Evolutionary conservation across 2,113 vertebrate species (phyloP).

Genomic region (Cariama cristata): DNA sequence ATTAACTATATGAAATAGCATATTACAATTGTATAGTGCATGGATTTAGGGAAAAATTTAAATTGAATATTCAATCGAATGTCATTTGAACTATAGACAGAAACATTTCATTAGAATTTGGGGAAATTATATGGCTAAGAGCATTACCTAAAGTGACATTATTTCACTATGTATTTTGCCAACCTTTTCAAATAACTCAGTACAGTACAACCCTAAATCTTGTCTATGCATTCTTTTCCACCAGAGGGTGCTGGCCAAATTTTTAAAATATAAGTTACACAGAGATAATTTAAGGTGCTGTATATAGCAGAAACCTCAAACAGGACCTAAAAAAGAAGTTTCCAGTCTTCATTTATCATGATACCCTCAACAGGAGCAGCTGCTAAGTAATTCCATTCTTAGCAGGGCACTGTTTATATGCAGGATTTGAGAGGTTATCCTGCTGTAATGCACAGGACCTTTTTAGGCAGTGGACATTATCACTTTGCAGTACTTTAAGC

Average conservation of each 20-base stretch:
- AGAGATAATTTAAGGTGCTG: background rate
- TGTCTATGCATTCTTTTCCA: background rate
- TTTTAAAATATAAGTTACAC: rapidly evolving
- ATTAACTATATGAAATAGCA: background rate
- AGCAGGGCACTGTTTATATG: background rate
- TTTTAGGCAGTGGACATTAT: no score
- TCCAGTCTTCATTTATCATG: background rate
- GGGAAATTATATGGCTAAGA: background rate
- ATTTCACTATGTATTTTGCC: background rate
- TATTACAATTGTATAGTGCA: background rate
- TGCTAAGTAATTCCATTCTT: background rate
- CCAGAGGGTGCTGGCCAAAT: constrained; percentile 2
- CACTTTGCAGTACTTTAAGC: background rate
- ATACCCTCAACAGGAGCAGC: background rate
- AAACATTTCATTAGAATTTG: background rate
- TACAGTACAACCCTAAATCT: background rate
- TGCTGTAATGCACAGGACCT: background rate
- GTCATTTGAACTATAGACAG: background rate
- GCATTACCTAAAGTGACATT: background rate
- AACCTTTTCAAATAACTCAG: background rate
- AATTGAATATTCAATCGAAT: background rate
- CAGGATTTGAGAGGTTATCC: background rate
- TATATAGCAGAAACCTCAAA: background rate
- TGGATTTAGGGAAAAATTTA: background rate
- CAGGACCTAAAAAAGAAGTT: background rate